Base-by-base conservation (phyloP, 2,113 vertebrate species). In the Sterrhoptilus dennistouni region DNA sequence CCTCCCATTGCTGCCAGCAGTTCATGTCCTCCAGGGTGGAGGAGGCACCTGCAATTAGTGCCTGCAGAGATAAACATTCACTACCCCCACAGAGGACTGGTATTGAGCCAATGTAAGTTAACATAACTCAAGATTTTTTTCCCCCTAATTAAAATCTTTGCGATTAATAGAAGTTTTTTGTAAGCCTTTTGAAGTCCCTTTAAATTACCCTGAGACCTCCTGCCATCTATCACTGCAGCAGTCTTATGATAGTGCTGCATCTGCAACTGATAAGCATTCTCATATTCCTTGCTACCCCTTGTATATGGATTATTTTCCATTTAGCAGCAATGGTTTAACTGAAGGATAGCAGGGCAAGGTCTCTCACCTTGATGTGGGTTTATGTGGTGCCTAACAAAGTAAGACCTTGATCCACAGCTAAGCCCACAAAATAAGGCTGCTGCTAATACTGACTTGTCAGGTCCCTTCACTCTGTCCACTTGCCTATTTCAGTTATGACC, bases 321-420 rank as follows among this genome's bases (percentile, higher is more conserved):
- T 59, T 60, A 13, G 27, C 45, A 78, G 25, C 59, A 53, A 11
- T 36, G 65, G 72, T 64, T 92, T 89, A 78, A 57, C 68, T 72
- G 93, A 89, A 86, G 95, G 86, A 86, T 90, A 84, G 76, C n/a
- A 86, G 83, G 42, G 64, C 76, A 95, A 94, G 90, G 91, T 83
- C 71, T 90, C 40, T 94, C 75, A 87, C 91, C 79, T 93, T 90
- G 42, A 84, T 88, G 52, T 68, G 85, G 69, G 79, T 94, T 95
- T 97, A 94, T 90, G 38, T 36, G 68, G 44, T 70, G 56, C 83
- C 95, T 94, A 87, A 66, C 54, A 93, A 88, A 85, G 83, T 83
- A 66, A 96, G 90, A 78, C 88, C 90, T 95, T 96, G 88, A 95
- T 96, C 88, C 95, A 92, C 24, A 83, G 35, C 87, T 96, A 96